These are phyloP conservation scores for Heterochromis multidens DNA, from an alignment of 2,113 vertebrate genomes.

Conservation along the genomic window DNA sequence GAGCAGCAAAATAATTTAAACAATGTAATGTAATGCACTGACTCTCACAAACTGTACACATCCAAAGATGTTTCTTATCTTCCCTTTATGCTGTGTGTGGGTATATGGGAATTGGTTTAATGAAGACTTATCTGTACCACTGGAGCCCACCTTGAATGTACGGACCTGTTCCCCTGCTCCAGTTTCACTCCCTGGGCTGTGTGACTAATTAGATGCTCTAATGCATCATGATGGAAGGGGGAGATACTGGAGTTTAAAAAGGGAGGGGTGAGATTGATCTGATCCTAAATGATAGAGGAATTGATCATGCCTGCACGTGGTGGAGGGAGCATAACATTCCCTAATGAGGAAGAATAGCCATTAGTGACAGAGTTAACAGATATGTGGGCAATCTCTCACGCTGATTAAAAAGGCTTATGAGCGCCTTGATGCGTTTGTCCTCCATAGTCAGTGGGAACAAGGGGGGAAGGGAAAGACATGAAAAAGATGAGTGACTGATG, in stretches of 20 bases:
- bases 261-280: slow-evolving; percentile 55
- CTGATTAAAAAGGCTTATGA: slow-evolving; percentile 71
- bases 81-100: neutral
- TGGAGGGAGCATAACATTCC: slow-evolving; percentile 30
- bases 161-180: slow-evolving; percentile 18
- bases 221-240: slow-evolving; percentile 40
- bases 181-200: neutral
- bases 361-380: slow-evolving; percentile 62
- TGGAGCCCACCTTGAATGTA: slow-evolving; percentile 30
- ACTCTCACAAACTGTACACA: neutral
- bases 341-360: slow-evolving; percentile 69
- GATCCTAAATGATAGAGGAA: slow-evolving; percentile 60
- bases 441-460: slow-evolving; percentile 24
- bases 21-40: neutral
- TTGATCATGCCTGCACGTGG: slow-evolving; percentile 56
- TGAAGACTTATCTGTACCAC: slow-evolving; percentile 15
- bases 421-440: slow-evolving; percentile 34
- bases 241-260: slow-evolving; percentile 50
- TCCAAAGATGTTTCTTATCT: neutral
- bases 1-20: neutral
- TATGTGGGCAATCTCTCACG: slow-evolving; percentile 61
- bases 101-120: neutral
- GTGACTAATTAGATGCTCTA: slow-evolving; percentile 56
- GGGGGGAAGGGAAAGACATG: neutral
- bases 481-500: neutral